These are phyloP conservation scores for Dione juno DNA, from an alignment of 2,888 invertebrate genomes.

Conservation along the genomic window DNA sequence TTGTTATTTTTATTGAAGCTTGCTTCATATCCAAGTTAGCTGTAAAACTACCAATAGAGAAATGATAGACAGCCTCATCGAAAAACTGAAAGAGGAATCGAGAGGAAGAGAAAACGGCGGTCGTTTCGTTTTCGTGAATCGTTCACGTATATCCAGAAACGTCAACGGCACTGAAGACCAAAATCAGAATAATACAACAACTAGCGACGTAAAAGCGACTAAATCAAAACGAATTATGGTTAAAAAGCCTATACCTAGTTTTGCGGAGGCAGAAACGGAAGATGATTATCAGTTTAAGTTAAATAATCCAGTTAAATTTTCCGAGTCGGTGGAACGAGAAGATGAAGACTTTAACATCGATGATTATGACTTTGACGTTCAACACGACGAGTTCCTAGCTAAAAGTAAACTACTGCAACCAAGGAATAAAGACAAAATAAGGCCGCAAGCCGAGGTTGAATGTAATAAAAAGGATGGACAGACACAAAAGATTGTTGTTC, in stretches of 20 bases:
- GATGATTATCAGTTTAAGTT: constrained; percentile 64
- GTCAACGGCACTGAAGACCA: not conserved
- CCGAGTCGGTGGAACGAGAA: constrained; percentile 67
- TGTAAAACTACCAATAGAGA: constrained; percentile 30
- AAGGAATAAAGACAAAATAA: constrained; percentile 52
- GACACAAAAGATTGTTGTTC: constrained; percentile 32
- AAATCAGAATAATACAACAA: not conserved
- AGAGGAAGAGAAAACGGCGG: constrained; percentile 14
- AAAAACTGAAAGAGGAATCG: constrained; percentile 22
- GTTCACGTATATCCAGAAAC: constrained; percentile 16
- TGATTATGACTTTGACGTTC: constrained; percentile 74
- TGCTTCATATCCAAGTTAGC: constrained; percentile 27
- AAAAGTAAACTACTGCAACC: constrained; percentile 68
- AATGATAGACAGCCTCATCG: constrained; percentile 12
- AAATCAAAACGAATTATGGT: constrained; percentile 51
- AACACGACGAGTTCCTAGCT: constrained; percentile 69
- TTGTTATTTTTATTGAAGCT: constrained; percentile 4
- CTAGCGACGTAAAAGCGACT: not conserved
- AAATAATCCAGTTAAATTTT: constrained; percentile 50
- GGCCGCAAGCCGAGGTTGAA: constrained; percentile 36
- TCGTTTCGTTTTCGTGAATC: not conserved
- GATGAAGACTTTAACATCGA: constrained; percentile 73
- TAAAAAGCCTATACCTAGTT: constrained; percentile 72
- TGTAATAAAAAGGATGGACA: constrained; percentile 37
- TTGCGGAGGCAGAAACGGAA: constrained; percentile 62